These are phyloP conservation scores for Ramphastos sulfuratus DNA, from an alignment of 2,113 vertebrate genomes.

Conservation along the genomic window DNA sequence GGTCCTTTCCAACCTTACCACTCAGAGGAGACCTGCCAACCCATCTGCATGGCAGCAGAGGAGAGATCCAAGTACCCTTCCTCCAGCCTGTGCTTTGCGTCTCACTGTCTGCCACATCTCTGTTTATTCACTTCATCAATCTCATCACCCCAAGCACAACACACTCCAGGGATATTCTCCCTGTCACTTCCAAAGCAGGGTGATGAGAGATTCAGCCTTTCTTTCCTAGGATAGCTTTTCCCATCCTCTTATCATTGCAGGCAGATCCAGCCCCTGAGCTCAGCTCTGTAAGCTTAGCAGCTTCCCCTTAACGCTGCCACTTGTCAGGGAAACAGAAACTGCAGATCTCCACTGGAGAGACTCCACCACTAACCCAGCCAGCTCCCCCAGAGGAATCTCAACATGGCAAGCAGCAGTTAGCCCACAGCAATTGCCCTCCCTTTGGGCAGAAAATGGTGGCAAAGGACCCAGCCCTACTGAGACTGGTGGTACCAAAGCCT, in stretches of 20 bases:
- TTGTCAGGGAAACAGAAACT: not conserved
- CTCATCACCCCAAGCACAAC: not conserved
- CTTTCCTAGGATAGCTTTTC: not conserved
- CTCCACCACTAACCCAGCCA: fast-evolving
- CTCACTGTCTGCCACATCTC: not conserved
- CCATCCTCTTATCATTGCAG: not conserved
- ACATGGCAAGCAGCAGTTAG: not conserved
- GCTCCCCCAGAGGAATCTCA: not conserved
- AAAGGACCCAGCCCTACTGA: not conserved
- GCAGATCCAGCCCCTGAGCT: not conserved
- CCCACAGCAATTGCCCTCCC: not conserved
- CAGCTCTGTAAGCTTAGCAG: not conserved
- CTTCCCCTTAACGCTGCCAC: not conserved
- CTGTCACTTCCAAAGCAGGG: not conserved
- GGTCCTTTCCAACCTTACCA: too few relatives aligned
- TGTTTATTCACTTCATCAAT: not conserved
- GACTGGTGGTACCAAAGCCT: not conserved
- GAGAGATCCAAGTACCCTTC: not conserved
- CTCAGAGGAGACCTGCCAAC: not conserved
- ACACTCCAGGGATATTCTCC: conserved; percentile 1
- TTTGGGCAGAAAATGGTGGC: not conserved
- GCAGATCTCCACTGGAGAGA: not conserved
- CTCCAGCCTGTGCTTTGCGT: not conserved
- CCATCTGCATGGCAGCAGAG: not conserved
- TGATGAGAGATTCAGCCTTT: conserved; percentile 21